Evolutionary conservation across 2,888 invertebrate species (phyloP), one percentile per base, ranked within the genome.

Genomic region (Drymonia ruficornis): DNA sequence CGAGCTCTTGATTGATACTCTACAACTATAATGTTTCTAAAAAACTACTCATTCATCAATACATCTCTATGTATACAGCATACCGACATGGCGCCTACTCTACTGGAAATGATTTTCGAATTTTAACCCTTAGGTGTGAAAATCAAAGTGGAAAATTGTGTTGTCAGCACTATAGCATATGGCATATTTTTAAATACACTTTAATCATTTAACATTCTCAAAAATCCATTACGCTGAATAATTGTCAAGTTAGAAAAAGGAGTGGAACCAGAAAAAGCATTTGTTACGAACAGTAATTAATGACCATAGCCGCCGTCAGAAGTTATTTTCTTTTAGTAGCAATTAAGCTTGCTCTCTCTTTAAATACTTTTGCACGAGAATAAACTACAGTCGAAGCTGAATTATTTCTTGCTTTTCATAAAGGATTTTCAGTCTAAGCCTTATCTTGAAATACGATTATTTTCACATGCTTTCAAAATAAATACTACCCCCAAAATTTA

Each of bases 271-370:
- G 47, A 63, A 58, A 53, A 54, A 59, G 45, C 43, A n/a, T 58
- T 63, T 58, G 48, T 70, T 70, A 55, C 59, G 56, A 68, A 61
- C 52, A 50, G 59, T 67, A 68, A 78, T 49, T 71, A 74, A 75
- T 75, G 66, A 59, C 63, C 55, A 49, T 51, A 57, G n/a, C n/a
- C n/a, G 64, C 63, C 58, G 56, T 60, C 60, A 53, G 56, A 61
- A 67, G 62, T 66, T 69, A 67, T 72, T 77, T 74, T 65, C 65
- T 71, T 74, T 72, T 72, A 69, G 65, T 72, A 66, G 67, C 68
- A 72, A 72, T 72, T 76, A 71, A 72, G 68, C 72, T 72, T 64
- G 61, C 57, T 60, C 42, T 18, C 38, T n/a, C 12, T 16, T 40
- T 40, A 9, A 16, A 43, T 40, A 40, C 40, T 16, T 40, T 40